Evolutionary conservation across 2,113 vertebrate species (phyloP), one percentile per base, ranked within the genome.

Genomic region (Nothocercus nigrocapillus): DNA sequence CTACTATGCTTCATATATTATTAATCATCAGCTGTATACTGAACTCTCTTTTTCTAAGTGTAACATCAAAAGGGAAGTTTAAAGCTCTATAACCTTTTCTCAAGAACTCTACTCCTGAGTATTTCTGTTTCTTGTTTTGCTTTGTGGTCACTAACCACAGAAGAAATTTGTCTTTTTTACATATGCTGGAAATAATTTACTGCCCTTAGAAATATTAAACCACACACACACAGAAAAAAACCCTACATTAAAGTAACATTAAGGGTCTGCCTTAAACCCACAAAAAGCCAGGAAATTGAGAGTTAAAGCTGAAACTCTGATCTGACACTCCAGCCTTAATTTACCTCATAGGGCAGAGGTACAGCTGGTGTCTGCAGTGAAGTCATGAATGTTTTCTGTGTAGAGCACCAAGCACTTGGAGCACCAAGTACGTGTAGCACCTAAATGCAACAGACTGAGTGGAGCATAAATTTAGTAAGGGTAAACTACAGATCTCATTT

Each of bases 141-240:
- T 98, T 98, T 98, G 98, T 97, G 97, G 97, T 97, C 95, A 96
- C 94, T 97, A 98, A 98, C 98, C 98, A 97, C 97, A 97, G 80
- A 94, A 98, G 97, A 98, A 98, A 98, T 98, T 98, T 98, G 97
- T 98, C 97, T 97, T 97, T 97, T 97, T 95, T 96, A 97, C 91
- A 92, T 97, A 98, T 18, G 88, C 97, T 98, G 97, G 97, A 97
- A 98, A 98, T 98, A 98, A 98, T 98, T 98, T 98, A 97, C 97
- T 98, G 96, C 95, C 96, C 94, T 98, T 97, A 97, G 97, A 98
- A 98, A 97, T 97, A 98, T 98, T 98, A 98, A 98, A 97, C 97
- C 98, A 96, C 96, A 96, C 95, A 96, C 91, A 97, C 85, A 47
- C 22, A 53, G 11, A 86, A 87, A 91, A 61, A 58, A 90, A 70